Evolutionary conservation across 2,113 vertebrate species (phyloP), one percentile per base, ranked within the genome.

Genomic region (Macrotis lagotis): DNA sequence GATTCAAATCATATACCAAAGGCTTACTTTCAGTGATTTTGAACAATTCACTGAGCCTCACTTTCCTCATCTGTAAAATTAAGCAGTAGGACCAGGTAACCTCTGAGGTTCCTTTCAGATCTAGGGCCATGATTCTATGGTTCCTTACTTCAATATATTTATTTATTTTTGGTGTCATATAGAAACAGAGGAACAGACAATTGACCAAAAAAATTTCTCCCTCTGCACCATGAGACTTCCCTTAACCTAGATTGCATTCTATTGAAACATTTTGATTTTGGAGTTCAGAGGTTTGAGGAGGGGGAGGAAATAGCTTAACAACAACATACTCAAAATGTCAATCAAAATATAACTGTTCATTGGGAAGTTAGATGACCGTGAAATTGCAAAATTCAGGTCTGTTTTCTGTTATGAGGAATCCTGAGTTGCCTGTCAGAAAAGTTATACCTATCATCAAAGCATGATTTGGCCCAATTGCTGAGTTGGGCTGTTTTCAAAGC

Each of bases 281-380:
- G 74, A 97, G 50, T 66, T 44, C 16, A 83, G 19, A 16, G 19
- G 66, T 44, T 83, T 83, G 37, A n/a, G 37, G 19, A 44, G n/a
- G n/a, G 37, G n/a, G 6, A 74, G 16, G 37, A n/a, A 74, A 74
- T 74, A 16, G 37, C 37, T n/a, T 74, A 97, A 93, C 50, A 88
- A 95, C 2, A 96, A 74, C 37, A 92, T n/a, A 88, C 92, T 97
- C 95, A 96, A 96, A 92, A 95, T 96, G 94, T 94, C 97, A 96
- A 96, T 97, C 95, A 97, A 98, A 97, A 94, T 25, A 25, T 95
- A 97, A 96, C 97, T 97, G 97, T 96, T 98, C 97, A 98, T 98
- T 98, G 98, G 96, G 97, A 96, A 94, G 49, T 97, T 92, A 98
- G 97, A 96, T 90, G 24, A 96, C 97, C 97, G 97, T 98, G 98